Evolutionary conservation across 2,888 invertebrate species (phyloP).

Genomic region (Uropetala carovei): DNA sequence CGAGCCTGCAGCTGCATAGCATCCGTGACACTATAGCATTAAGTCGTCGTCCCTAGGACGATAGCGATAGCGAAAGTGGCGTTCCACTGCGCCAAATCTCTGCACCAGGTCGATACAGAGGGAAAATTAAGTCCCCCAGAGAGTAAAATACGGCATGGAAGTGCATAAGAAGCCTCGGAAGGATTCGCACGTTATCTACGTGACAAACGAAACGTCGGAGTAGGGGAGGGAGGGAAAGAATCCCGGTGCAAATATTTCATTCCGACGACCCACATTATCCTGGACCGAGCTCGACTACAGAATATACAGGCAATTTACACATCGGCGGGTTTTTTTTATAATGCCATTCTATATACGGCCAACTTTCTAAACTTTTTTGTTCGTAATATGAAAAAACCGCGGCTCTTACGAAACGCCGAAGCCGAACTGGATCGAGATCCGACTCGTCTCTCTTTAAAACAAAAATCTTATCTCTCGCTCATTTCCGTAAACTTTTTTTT

Average conservation of each 20-base stretch:
- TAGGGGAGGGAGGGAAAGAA: neutral
- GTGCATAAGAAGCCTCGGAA: neutral
- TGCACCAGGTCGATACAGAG: slow-evolving; percentile 17
- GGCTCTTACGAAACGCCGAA: neutral
- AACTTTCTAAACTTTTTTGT: slow-evolving; percentile 25
- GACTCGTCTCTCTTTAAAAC: neutral
- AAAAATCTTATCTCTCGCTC: neutral
- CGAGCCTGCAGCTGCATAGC: neutral
- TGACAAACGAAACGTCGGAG: neutral
- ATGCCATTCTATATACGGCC: neutral
- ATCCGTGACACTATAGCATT: neutral
- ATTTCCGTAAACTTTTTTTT: neutral
- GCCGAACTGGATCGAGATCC: slow-evolving; percentile 14
- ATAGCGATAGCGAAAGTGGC: slow-evolving; percentile 5
- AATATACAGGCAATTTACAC: neutral
- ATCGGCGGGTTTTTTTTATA: neutral
- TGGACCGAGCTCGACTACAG: neutral
- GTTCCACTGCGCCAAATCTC: neutral
- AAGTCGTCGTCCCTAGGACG: neutral
- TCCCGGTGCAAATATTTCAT: neutral
- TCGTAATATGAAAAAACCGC: neutral
- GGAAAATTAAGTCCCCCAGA: neutral
- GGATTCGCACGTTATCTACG: neutral
- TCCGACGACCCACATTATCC: neutral
- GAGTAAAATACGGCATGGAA: neutral